Base-by-base conservation (phyloP, 2,888 invertebrate genomes). In the Eristalis intricaria region DNA sequence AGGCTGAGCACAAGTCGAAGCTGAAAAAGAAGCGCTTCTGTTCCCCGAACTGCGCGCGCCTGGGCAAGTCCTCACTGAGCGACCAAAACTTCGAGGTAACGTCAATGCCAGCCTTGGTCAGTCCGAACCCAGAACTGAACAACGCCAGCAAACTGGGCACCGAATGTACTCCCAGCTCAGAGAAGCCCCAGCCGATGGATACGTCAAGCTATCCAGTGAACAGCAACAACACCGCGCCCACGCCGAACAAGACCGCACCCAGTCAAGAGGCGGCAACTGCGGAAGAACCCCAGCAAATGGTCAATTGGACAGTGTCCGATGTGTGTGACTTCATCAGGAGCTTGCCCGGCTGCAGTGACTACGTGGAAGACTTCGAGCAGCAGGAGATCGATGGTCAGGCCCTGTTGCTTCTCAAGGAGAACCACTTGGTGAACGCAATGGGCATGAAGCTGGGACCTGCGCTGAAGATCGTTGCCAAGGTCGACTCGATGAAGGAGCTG, bases 311-410 rank as follows among this genome's bases (percentile, higher is more conserved):
- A 95, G 98, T 98, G 23, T 94, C 95, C 40, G 98, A 98, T 90
- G 98, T 98, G 0, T 97, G 96, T 91, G 97, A 98, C 61, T 97
- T 99, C 91, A 97, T 99, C 90, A 95, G 96, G 89, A 96, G 95
- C 90, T 94, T 99, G 81, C 98, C 97, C 0, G 99, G 98, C 0
- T 98, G 98, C 92, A 95, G 96, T 10, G 96, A 97, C 90, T 98
- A 98, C 91, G 98, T 98, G 0, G 98, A 98, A 91, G 98, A 98
- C 92, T 99, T 99, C 94, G 95, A 96, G 13, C 96, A 97, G 90
- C 98, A 99, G 93, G 99, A 99, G 93, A 98, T 99, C 90, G 99
- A 99, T 91, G 99, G 99, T 0, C 98, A 98, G 91, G 99, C 99
- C 0, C 93, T 99, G 84, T 95, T 99, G 94, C 94, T 99, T 74